Evolutionary conservation across 2,888 invertebrate species (phyloP).

Genomic region (Chloroclysta siterata): DNA sequence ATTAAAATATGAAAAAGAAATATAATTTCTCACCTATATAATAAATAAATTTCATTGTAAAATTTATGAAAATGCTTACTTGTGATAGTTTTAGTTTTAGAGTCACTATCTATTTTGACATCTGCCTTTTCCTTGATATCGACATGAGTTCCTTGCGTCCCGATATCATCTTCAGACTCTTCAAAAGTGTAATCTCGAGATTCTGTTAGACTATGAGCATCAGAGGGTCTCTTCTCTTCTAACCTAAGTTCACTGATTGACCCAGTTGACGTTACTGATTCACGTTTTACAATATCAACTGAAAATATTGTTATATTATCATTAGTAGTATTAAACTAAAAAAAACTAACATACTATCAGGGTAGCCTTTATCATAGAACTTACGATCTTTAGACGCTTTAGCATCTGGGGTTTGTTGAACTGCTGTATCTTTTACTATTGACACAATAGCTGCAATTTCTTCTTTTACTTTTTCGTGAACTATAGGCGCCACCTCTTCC

Average conservation of each 20-base stretch:
- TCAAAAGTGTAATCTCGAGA: slow-evolving; percentile 82
- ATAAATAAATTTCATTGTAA: no score
- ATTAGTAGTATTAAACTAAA: background rate
- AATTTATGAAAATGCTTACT: slow-evolving; percentile 42
- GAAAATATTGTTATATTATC: slow-evolving; percentile 32
- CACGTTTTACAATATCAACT: slow-evolving; percentile 69
- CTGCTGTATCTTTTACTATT: slow-evolving; percentile 24
- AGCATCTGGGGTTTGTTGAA: slow-evolving; percentile 3
- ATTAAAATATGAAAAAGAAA: no score
- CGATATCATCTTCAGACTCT: slow-evolving; percentile 82
- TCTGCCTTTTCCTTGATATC: slow-evolving; percentile 67
- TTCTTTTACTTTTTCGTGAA: slow-evolving; percentile 50
- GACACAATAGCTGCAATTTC: slow-evolving; percentile 43
- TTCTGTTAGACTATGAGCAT: slow-evolving; percentile 80
- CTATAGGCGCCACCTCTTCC: slow-evolving; percentile 62
- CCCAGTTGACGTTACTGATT: slow-evolving; percentile 78
- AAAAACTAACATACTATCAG: background rate
- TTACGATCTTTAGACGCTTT: slow-evolving; percentile 15
- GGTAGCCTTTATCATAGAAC: slow-evolving; percentile 1
- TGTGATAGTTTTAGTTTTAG: slow-evolving; percentile 53
- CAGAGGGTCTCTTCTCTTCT: slow-evolving; percentile 79
- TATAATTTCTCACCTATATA: no score
- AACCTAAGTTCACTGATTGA: slow-evolving; percentile 74
- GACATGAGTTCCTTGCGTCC: slow-evolving; percentile 74
- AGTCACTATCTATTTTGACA: slow-evolving; percentile 59